A percentile compares a stretch with the other conserved stretches of the same genome.
These are phyloP conservation scores for Enteromius unitaeniatus DNA, from an alignment of 2,797 vertebrate species.

Conservation along the genomic window DNA sequence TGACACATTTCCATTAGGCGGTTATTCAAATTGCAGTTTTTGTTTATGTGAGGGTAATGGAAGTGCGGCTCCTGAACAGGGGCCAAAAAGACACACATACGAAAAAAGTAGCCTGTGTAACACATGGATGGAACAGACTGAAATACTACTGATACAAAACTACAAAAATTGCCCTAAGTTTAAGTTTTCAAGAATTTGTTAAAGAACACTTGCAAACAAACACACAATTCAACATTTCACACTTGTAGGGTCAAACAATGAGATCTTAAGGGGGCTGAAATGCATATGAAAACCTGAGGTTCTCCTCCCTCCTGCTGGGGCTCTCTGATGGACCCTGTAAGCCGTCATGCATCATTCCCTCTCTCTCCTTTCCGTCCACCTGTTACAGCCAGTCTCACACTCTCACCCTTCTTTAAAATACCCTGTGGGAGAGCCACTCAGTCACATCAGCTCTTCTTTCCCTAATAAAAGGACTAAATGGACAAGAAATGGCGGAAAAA, in stretches of 20 bases:
- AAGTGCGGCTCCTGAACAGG: neutral
- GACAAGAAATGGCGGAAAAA: conserved; percentile 14
- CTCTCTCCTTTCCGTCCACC: conserved; percentile 33
- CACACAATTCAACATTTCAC: conserved; percentile 16
- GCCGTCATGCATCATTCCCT: conserved; percentile 22
- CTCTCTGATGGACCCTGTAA: conserved; percentile 27
- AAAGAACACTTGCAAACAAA: neutral
- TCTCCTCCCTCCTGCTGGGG: conserved; percentile 9
- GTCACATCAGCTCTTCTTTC: conserved; percentile 43
- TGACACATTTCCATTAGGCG: too few relatives aligned
- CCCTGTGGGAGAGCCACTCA: conserved; percentile 42
- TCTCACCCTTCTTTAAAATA: conserved; percentile 15
- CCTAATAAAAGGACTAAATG: conserved; percentile 37
- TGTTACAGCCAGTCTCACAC: conserved; percentile 16
- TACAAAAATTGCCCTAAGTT: neutral
- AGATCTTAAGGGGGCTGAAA: conserved; percentile 16
- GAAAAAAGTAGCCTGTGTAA: neutral
- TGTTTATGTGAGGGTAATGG: neutral
- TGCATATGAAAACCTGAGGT: conserved; percentile 29
- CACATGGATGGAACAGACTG: neutral
- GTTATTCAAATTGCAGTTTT: neutral
- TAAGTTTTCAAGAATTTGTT: neutral
- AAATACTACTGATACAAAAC: neutral
- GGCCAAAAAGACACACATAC: neutral
- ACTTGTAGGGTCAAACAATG: conserved; percentile 20